A percentile compares a stretch with the other conserved stretches of the same genome.
phyloP scores from a whole-genome alignment of 1,140 invertebrate species.

The Scaptodrosophila lebanonensis region DNA sequence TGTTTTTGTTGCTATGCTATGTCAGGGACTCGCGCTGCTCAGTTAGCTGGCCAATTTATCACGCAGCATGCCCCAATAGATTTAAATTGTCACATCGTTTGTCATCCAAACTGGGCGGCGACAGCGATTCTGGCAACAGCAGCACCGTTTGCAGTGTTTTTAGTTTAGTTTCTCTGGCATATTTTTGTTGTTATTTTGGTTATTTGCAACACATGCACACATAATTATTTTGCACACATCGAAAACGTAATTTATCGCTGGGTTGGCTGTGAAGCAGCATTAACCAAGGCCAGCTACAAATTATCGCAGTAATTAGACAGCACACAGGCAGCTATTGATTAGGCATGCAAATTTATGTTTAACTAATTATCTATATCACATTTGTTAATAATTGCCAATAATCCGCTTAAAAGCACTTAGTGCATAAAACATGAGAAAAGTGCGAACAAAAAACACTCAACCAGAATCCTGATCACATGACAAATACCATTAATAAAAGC shows the following conservation, averaged over 20 bases:
- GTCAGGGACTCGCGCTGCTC: slow-evolving; percentile 36
- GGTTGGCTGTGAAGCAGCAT: no score
- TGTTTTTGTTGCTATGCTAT: slow-evolving; percentile 3
- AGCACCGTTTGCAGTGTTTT: no score
- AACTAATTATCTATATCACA: slow-evolving; percentile 46
- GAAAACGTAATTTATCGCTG: no score
- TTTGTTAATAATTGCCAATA: slow-evolving; percentile 33
- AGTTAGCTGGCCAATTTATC: slow-evolving; percentile 61
- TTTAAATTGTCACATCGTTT: slow-evolving; percentile 73
- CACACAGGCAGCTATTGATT: not conserved
- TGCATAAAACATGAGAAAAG: not conserved
- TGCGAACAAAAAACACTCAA: not conserved
- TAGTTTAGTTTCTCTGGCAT: no score
- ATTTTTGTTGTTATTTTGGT: slow-evolving; percentile 13
- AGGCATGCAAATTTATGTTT: slow-evolving; percentile 10
- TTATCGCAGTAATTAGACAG: slow-evolving; percentile 35
- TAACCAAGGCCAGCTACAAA: no score
- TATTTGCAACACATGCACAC: slow-evolving; percentile 44
- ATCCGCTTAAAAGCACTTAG: slow-evolving; percentile 36
- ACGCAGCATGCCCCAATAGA: slow-evolving; percentile 59
- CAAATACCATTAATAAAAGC: slow-evolving; percentile 27
- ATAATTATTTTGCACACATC: slow-evolving; percentile 27
- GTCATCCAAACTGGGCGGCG: slow-evolving; percentile 32
- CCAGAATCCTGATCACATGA: not conserved
- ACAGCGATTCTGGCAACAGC: not conserved